Base-by-base conservation (phyloP, 2,113 vertebrate species). In the Mustela nigripes region DNA sequence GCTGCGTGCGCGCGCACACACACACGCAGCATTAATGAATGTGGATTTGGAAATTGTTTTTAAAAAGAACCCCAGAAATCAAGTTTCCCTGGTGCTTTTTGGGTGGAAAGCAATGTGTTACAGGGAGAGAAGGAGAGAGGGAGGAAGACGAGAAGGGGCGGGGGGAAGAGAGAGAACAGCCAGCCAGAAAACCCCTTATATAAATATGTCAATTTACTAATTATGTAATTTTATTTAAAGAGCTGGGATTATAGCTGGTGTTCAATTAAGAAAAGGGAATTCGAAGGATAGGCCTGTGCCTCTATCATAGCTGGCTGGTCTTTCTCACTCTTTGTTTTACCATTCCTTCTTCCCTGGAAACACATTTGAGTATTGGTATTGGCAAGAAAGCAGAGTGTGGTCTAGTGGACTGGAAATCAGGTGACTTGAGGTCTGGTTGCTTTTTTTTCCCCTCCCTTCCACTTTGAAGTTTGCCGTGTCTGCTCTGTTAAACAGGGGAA, bases 361-460 rank as follows among this genome's bases (percentile, higher is more conserved):
- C 74, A 79, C 48, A 91, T 42, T 63, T 1, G 39, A 63, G 16
- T 98, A 89, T 98, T 98, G 92, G 97, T 96, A 63, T 97, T 98
- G 97, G 98, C 97, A 97, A 50, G 94, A 92, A 60, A 85, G 83
- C 76, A n/a, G 21, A 95, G 45, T 97, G 97, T 96, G 97, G 92
- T 95, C 81, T 12, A 81, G 63, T 79, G 50, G 87, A 88, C 92
- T 97, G 90, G 97, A 97, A 98, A 96, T 98, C 97, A 98, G 97
- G 97, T 98, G 98, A 98, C 84, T 90, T 95, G 96, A 97, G 71
- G 94, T 97, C 90, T 98, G 71, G 53, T 96, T 79, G 71, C 45
- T 91, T 96, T 95, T 84, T 83, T 90, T 91, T 15, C 4, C 42
- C 31, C 24, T 65, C 42, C 24, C 14, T 95, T 97, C 28, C 10